Conservation (phyloP, 1,140 invertebrate genomes). For the Achatina immaculata region DNA sequence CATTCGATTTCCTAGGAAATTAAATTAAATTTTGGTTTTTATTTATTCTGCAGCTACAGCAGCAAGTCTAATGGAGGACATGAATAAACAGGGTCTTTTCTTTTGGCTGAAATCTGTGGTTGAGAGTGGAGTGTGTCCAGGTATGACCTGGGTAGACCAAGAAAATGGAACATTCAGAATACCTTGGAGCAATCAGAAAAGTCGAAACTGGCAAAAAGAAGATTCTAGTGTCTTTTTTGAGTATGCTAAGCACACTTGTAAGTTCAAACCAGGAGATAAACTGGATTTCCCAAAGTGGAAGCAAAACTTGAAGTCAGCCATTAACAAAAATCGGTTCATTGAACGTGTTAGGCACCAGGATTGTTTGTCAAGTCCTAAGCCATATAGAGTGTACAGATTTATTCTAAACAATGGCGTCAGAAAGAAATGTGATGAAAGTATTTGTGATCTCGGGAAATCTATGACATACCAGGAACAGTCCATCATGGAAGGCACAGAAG, state of each 20-base stretch:
- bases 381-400: constrained; percentile 24
- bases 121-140: background rate
- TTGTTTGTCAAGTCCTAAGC: background rate
- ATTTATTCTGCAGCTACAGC: too few species aligned
- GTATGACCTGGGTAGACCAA: constrained; percentile 2
- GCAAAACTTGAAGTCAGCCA: background rate
- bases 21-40: too few species aligned
- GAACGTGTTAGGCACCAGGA: background rate
- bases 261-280: background rate
- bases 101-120: constrained; percentile 11
- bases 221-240: constrained; percentile 7
- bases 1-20: too few species aligned
- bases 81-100: background rate
- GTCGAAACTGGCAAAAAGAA: constrained; percentile 10
- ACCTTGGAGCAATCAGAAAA: constrained; percentile 17
- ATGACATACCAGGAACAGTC: background rate
- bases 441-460: background rate
- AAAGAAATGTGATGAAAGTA: background rate
- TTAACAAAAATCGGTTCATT: constrained; percentile 21
- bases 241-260: constrained; percentile 22
- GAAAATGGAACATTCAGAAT: background rate
- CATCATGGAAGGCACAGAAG: background rate
- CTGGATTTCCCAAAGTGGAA: constrained; percentile 21
- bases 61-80: background rate
- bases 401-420: background rate